Evolutionary conservation across 2,888 invertebrate species (phyloP), one percentile per base, ranked within the genome.

Genomic region (Eupithecia vulgata): DNA sequence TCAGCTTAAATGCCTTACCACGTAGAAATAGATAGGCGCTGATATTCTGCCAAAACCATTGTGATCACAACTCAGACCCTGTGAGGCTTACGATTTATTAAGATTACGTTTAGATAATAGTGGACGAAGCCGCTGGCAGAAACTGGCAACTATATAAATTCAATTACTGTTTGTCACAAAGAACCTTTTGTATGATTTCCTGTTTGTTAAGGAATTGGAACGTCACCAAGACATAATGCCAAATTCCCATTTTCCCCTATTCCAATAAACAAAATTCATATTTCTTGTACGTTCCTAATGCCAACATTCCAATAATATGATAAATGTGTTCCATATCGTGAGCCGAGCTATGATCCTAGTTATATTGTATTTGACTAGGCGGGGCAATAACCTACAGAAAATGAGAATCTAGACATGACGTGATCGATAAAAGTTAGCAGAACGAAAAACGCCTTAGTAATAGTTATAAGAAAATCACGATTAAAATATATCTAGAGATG

Each of bases 301-400:
- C 62, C n/a, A 10, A 64, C 62, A 64, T n/a, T 64, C 62, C 62
- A 64, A 64, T 64, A 64, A 64, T 64, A 64, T 64, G 62, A 64
- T 64, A 35, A 64, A 64, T 64, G 62, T 64, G 61, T 35, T 64
- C 34, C 37, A 64, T 37, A n/a, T 37, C 35, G 62, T 64, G 62
- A n/a, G 2, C 61, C 34, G 34, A 17, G 48, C 34, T 61, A 17
- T 25, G 57, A 57, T 35, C 37, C 62, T 37, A 17, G 62, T 64
- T 64, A 64, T 37, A 64, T 57, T 35, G 61, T 61, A 61, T 61
- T 61, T 34, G 34, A 57, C 17, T 61, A 61, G 30, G 61, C 30
- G 34, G 61, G 59, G 62, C 62, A 64, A 35, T 64, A 35, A n/a
- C 62, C 62, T 37, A n/a, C 17, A 35, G 17, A 34, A 34, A 15